Conservation (phyloP, 2,113 vertebrate genomes). For the Lasiurus cinereus region DNA sequence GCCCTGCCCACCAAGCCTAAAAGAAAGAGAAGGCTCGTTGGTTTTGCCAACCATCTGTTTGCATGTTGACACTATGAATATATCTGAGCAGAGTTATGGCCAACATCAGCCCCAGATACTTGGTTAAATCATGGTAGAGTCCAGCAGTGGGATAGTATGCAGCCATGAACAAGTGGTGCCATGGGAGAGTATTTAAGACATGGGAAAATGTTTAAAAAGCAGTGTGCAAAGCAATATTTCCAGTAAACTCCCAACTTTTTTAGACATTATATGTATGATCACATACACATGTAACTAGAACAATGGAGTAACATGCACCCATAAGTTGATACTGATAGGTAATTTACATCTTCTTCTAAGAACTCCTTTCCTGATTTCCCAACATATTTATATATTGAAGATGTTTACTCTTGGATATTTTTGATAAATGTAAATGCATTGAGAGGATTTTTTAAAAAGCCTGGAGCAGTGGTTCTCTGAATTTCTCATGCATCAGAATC, state of each 20-base stretch:
- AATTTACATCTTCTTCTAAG: background rate
- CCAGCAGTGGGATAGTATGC: fast-evolving
- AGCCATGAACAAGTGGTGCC: background rate
- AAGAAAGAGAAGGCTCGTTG: slow-evolving; percentile 91
- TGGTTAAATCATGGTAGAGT: background rate
- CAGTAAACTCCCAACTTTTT: background rate
- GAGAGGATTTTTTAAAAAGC: background rate
- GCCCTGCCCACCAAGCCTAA: slow-evolving; percentile 75
- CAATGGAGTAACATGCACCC: background rate
- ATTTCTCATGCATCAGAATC: background rate
- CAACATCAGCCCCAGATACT: slow-evolving; percentile 84
- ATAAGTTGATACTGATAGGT: background rate
- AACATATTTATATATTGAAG: background rate
- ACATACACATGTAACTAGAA: background rate
- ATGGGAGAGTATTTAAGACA: background rate
- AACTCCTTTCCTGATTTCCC: background rate
- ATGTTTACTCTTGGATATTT: slow-evolving; percentile 11
- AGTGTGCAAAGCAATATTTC: background rate
- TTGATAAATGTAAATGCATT: background rate
- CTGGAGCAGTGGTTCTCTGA: background rate
- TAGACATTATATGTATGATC: background rate
- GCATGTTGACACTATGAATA: slow-evolving; percentile 87
- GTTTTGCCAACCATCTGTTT: slow-evolving; percentile 93
- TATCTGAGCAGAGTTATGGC: slow-evolving; percentile 84
- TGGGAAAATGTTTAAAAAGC: background rate